Conservation (phyloP, 2,113 vertebrate species). For the Pterocles burchelli region DNA sequence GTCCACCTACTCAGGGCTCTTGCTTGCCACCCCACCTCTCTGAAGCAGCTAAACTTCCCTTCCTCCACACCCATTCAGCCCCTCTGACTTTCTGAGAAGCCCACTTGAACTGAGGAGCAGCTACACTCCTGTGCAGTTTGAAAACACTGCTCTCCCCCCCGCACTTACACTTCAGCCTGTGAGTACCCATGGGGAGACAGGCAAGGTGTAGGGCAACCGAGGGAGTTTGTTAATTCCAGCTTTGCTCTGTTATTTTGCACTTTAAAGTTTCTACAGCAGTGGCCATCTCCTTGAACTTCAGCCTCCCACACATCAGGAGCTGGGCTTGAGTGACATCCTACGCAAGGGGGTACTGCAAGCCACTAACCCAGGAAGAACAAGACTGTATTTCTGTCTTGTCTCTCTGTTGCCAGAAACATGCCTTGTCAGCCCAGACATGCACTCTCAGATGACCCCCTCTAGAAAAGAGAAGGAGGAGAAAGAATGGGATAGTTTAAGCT, state of each 20-base stretch:
- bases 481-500: not conserved
- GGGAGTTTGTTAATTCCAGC: not conserved
- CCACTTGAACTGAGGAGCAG: not conserved
- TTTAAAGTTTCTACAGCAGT: not conserved
- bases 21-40: not conserved
- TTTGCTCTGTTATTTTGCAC: not conserved
- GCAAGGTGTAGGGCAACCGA: not conserved
- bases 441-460: not conserved
- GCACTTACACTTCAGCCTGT: not conserved
- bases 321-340: not conserved
- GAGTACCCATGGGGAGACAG: not conserved
- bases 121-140: not conserved
- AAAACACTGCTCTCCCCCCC: not conserved
- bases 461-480: not conserved
- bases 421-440: not conserved
- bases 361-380: not conserved
- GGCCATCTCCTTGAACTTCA: not conserved
- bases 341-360: not conserved
- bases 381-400: not conserved
- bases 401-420: not conserved
- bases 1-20: not conserved
- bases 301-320: not conserved
- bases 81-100: not conserved
- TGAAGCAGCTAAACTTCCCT: not conserved
- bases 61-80: not conserved